Percentiles rank a stretch among this genome's conserved stretches.
phyloP scores from a whole-genome alignment of 2,113 vertebrate species.

The Hystrix cristata region DNA sequence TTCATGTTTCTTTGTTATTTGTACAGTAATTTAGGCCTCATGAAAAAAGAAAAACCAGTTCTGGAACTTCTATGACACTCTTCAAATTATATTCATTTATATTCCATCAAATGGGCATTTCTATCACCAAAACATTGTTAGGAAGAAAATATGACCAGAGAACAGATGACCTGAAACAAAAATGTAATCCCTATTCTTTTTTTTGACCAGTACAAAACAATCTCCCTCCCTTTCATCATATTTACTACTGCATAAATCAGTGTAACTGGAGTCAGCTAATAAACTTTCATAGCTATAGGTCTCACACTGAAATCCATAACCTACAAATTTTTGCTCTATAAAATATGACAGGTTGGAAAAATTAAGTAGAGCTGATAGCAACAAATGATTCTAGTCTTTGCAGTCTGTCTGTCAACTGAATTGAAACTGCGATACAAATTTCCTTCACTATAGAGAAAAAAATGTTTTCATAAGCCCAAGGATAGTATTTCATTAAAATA shows the following conservation, averaged over 20 bases:
- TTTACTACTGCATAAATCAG: constrained; percentile 78
- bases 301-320: constrained; percentile 56
- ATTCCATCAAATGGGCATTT: constrained; percentile 21
- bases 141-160: constrained; percentile 44
- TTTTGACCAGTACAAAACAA: constrained; percentile 51
- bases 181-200: constrained; percentile 43
- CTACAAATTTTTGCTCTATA: constrained; percentile 71
- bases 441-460: constrained; percentile 58
- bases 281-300: constrained; percentile 74
- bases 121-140: constrained; percentile 55
- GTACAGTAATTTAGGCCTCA: not conserved
- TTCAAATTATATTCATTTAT: constrained; percentile 46
- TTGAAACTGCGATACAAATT: constrained; percentile 76
- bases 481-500: constrained; percentile 82
- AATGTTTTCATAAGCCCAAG: constrained; percentile 66
- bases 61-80: not conserved
- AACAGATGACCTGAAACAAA: constrained; percentile 13
- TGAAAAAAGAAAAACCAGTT: not conserved
- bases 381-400: constrained; percentile 9
- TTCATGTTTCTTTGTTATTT: constrained; percentile 45
- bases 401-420: not conserved
- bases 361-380: constrained; percentile 31
- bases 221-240: constrained; percentile 50
- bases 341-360: constrained; percentile 66
- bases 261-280: constrained; percentile 64